phyloP scores from a whole-genome alignment of 2,113 vertebrate genomes.

The Elgaria multicarinata region DNA sequence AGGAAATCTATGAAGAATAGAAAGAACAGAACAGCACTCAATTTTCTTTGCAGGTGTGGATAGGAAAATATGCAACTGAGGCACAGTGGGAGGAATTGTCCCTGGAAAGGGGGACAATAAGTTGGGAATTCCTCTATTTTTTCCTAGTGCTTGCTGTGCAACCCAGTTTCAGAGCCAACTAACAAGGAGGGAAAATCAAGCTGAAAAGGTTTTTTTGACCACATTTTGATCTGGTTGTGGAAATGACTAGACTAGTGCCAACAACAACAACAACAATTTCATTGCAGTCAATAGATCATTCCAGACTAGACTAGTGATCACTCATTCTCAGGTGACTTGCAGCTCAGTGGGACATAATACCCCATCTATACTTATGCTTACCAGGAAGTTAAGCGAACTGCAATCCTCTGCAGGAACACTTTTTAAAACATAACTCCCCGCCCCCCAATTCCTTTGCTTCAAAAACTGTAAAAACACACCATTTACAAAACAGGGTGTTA shows the following conservation, averaged over 20 bases:
- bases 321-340: neutral
- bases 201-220: neutral
- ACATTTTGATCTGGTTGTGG: neutral
- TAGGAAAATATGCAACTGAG: neutral
- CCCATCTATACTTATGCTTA: neutral
- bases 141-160: neutral
- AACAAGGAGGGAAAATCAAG: neutral
- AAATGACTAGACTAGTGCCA: neutral
- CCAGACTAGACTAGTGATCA: neutral
- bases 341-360: neutral
- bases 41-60: too few relatives aligned
- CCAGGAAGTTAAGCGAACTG: neutral
- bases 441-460: too few relatives aligned
- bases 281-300: too few relatives aligned
- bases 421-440: too few relatives aligned
- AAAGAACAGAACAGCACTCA: neutral
- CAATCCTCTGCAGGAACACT: too few relatives aligned
- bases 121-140: neutral
- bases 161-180: neutral
- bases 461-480: too few relatives aligned
- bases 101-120: neutral
- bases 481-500: neutral
- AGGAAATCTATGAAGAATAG: too few relatives aligned
- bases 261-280: too few relatives aligned
- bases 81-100: too few relatives aligned